Conservation (phyloP, 2,113 vertebrate species). For the Melanotaenia duboulayi region DNA sequence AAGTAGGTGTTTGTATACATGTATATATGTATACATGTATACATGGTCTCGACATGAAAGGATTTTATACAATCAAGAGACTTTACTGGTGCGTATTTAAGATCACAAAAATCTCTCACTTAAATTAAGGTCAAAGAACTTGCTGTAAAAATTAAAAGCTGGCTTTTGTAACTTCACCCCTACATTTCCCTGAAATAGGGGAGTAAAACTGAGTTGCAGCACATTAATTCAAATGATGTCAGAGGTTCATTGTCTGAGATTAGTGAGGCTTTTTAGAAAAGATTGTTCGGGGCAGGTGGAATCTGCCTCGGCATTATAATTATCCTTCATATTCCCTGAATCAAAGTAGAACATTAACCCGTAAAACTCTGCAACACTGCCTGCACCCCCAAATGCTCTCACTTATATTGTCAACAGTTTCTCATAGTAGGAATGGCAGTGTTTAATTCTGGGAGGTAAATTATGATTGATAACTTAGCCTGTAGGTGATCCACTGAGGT, state of each 20-base stretch:
- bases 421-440: too few relatives aligned
- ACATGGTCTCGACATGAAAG: not conserved
- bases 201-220: not conserved
- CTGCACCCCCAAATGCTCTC: too few relatives aligned
- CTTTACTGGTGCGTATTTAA: too few relatives aligned
- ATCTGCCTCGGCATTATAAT: constrained; percentile 30
- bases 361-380: not conserved
- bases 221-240: constrained; percentile 27
- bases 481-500: too few relatives aligned
- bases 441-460: too few relatives aligned
- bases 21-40: too few relatives aligned
- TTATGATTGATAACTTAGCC: too few relatives aligned
- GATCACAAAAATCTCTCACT: not conserved
- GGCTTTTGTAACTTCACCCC: not conserved
- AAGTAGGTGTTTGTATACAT: not conserved
- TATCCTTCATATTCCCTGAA: constrained; percentile 15
- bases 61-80: not conserved
- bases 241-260: constrained; percentile 41
- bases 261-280: constrained; percentile 26
- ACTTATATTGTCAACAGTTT: too few relatives aligned
- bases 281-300: constrained; percentile 23
- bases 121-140: not conserved
- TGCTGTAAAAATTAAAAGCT: constrained; percentile 1
- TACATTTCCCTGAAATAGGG: not conserved
- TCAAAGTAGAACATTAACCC: constrained; percentile 38